These are phyloP conservation scores for Microcebus lehilahytsara DNA, from an alignment of 2,113 vertebrate genomes.

Conservation along the genomic window DNA sequence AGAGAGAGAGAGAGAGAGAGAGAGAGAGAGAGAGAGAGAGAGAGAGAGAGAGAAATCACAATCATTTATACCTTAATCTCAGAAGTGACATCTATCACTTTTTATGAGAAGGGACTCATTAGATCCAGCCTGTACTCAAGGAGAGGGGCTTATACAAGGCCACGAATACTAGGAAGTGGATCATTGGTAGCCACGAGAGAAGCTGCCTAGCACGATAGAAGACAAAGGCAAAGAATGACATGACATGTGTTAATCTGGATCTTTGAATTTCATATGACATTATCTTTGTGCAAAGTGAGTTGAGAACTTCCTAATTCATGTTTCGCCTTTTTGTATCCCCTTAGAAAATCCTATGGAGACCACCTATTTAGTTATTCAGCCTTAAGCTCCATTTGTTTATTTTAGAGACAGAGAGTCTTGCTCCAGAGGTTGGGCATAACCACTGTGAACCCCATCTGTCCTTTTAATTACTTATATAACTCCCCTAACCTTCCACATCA, in stretches of 20 bases:
- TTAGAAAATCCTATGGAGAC: neutral
- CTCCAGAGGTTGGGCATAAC: neutral
- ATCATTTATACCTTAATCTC: neutral
- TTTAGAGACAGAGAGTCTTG: too few species aligned
- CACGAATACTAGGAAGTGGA: rapidly evolving
- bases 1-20: too few species aligned
- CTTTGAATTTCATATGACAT: neutral
- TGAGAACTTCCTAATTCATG: neutral
- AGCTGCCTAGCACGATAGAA: neutral
- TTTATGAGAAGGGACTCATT: neutral
- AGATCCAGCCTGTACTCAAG: neutral
- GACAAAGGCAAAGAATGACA: neutral
- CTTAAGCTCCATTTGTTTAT: neutral
- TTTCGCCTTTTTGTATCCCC: neutral
- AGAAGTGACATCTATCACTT: neutral
- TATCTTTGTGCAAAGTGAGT: neutral
- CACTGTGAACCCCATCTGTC: neutral
- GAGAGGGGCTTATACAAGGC: too few species aligned
- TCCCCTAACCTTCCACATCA: neutral
- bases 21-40: too few species aligned
- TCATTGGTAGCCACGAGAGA: neutral
- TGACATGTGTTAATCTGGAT: neutral
- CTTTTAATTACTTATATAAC: neutral
- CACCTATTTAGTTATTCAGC: neutral
- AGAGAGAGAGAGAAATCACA: neutral